Evolutionary conservation across 2,888 invertebrate species (phyloP), one percentile per base, ranked within the genome.

Genomic region (Bugula neritina): DNA sequence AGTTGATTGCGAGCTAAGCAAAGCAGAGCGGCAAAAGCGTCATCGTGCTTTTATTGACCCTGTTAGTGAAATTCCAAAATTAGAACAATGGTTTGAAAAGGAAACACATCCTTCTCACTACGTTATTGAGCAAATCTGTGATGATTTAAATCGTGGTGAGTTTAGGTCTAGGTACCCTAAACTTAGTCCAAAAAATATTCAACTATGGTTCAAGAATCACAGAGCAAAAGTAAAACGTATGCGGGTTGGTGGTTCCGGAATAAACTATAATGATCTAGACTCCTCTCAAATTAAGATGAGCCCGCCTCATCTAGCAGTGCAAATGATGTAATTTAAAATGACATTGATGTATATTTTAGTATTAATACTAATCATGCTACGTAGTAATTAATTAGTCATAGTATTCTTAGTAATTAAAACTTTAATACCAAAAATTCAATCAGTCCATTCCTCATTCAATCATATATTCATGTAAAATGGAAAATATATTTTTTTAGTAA

Each of bases 21-120:
- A 57, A 54, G 58, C 35, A 79, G 94, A 94, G 81, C 88, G 94
- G 54, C 89, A 95, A 76, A 94, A 96, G 84, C 89, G 99, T 58
- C 98, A 97, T 84, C 90, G 99, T 77, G 97, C 99, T 57, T 99
- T 99, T 86, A 99, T 99, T 80, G 99, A 99, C 86, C 99, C 99
- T 0, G 93, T 98, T 29, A 94, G 96, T 23, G 99, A 99, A 87
- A 95, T 99, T 72, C 87, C 87, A 13, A 84, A 85, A 72, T 80
- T 87, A 72, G 84, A 85, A 77, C 79, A 93, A 82, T 97, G 97
- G 96, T 98, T 97, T 85, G 90, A 92, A 35, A 90, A 94, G 86
- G 98, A 98, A 85, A 98, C 98, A 52, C 98, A 99, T 86, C 99
- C 99, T 54, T 94, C 96, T 78, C 97, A 98, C 86, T 93, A 94